These are phyloP conservation scores for Drosophila incognita DNA, from an alignment of 2,888 invertebrate genomes.

Conservation along the genomic window DNA sequence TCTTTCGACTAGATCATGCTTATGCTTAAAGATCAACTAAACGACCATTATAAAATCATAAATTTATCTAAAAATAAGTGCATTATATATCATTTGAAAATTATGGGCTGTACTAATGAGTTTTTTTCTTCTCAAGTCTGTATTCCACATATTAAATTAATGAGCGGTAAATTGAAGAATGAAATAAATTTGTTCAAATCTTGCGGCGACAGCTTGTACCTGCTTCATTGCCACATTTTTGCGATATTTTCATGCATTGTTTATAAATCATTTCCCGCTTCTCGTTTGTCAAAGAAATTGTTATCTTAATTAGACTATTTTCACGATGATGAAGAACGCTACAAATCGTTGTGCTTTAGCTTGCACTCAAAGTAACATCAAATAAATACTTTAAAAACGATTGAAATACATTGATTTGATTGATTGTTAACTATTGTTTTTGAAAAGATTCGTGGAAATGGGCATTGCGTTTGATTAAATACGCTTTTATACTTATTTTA, in stretches of 20 bases:
- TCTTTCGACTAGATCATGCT: not conserved
- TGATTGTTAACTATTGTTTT: not conserved
- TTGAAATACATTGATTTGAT: not conserved
- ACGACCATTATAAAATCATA: not conserved
- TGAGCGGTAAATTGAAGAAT: not conserved
- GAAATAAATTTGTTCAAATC: too few relatives aligned
- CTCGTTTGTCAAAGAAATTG: constrained; percentile 33
- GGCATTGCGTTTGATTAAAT: not conserved
- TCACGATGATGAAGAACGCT: not conserved
- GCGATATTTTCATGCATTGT: not conserved
- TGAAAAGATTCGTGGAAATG: not conserved
- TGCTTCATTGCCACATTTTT: too few relatives aligned
- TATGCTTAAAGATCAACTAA: not conserved
- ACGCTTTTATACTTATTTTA: not conserved
- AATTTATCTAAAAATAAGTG: not conserved
- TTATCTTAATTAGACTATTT: constrained; percentile 32
- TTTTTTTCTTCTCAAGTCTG: not conserved
- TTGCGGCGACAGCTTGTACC: too few relatives aligned
- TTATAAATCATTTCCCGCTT: constrained; percentile 21
- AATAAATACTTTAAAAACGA: not conserved
- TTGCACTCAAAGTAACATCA: too few relatives aligned
- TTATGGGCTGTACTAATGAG: not conserved
- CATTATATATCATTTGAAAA: not conserved
- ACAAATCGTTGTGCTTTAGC: not conserved
- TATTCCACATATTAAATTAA: not conserved